A percentile compares a stretch with the other conserved stretches of the same genome.
Conservation (phyloP, 2,113 vertebrate genomes). For the Dendropsophus ebraccatus region DNA sequence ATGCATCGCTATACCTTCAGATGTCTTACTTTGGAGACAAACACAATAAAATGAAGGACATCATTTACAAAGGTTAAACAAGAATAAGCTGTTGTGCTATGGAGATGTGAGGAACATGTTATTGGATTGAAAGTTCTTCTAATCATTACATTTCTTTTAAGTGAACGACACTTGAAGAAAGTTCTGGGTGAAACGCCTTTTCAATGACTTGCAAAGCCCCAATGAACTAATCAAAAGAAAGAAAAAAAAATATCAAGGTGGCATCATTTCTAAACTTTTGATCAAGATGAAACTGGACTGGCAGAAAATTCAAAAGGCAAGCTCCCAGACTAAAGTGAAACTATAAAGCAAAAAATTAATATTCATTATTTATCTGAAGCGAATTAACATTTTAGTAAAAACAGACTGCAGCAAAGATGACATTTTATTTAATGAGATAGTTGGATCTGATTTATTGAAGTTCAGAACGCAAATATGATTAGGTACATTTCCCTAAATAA, state of each 20-base stretch:
- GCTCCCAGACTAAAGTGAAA: conserved; percentile 59
- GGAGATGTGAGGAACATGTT: conserved; percentile 44
- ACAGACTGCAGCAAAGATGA: conserved; percentile 63
- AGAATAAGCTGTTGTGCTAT: conserved; percentile 47
- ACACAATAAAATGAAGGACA: conserved; percentile 45
- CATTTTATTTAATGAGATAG: conserved; percentile 71
- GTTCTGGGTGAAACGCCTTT: conserved; percentile 69
- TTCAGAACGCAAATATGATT: conserved; percentile 46
- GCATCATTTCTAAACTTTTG: conserved; percentile 66
- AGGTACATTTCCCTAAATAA: conserved; percentile 40
- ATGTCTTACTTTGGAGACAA: conserved; percentile 29
- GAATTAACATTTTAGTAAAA: conserved; percentile 70
- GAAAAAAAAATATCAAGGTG: conserved; percentile 64
- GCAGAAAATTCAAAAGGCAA: conserved; percentile 69
- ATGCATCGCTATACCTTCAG: neutral
- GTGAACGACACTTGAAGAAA: conserved; percentile 67
- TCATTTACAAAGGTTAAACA: conserved; percentile 56
- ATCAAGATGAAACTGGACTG: conserved; percentile 68
- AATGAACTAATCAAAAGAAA: conserved; percentile 63
- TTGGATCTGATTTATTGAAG: conserved; percentile 49
- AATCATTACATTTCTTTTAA: conserved; percentile 61
- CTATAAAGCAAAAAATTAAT: conserved; percentile 65
- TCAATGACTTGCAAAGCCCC: conserved; percentile 67
- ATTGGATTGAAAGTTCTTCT: conserved; percentile 40
- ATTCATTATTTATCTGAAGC: conserved; percentile 73